phyloP scores from a whole-genome alignment of 1,140 invertebrate genomes.

The Argopecten irradians region DNA sequence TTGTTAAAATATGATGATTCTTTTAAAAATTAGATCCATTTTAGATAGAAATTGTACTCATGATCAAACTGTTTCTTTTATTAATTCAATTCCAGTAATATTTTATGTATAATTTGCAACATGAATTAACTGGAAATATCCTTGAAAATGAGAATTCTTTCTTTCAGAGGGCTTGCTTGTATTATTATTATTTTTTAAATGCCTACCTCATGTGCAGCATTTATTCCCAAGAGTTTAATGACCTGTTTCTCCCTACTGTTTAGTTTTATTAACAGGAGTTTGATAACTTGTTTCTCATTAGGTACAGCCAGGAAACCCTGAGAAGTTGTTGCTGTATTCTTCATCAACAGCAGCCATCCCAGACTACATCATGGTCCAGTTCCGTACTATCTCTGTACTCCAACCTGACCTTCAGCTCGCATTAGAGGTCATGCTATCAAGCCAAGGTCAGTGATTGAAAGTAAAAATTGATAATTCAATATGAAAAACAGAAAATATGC shows the following conservation, averaged over 20 bases:
- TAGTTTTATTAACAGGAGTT: not conserved
- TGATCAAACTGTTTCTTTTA: too few species aligned
- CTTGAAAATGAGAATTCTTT: too few species aligned
- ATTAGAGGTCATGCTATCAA: conserved; percentile 71
- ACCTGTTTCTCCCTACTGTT: not conserved
- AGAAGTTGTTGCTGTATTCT: conserved; percentile 68
- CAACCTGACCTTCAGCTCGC: conserved; percentile 70
- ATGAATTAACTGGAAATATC: too few species aligned
- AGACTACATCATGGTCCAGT: conserved; percentile 68
- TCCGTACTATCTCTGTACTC: conserved; percentile 68
- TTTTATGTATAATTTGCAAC: too few species aligned
- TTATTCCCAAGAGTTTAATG: not conserved
- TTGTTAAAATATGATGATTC: too few species aligned
- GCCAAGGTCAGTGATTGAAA: conserved; percentile 67
- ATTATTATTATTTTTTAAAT: too few species aligned
- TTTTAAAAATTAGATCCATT: too few species aligned
- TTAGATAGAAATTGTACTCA: too few species aligned
- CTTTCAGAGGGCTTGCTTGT: too few species aligned
- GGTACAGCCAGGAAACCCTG: conserved; percentile 65
- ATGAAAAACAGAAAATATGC: not conserved
- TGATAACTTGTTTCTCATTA: conserved; percentile 28
- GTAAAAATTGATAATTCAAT: not conserved
- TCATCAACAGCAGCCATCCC: conserved; percentile 67
- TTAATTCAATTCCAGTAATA: too few species aligned
- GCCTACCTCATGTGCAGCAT: too few species aligned